Percentiles rank a stretch among this genome's conserved stretches.
Conservation (phyloP, 2,888 invertebrate genomes). For the Meteorus colon region DNA sequence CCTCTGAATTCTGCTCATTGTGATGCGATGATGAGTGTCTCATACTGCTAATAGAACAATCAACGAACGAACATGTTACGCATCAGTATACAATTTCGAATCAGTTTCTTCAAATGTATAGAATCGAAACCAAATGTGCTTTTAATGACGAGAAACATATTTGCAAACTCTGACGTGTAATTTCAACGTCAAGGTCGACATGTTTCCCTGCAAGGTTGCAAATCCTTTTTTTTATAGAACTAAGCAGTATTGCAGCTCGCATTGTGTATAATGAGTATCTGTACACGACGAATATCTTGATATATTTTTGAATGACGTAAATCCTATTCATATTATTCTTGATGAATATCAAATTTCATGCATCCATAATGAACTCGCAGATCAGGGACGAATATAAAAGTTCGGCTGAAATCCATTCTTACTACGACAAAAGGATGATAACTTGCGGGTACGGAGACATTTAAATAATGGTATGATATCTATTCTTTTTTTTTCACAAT, state of each 20-base stretch:
- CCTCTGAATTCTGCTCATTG: not conserved
- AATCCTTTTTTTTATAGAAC: constrained; percentile 33
- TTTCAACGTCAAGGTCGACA: constrained; percentile 46
- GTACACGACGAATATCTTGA: not conserved
- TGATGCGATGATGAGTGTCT: not conserved
- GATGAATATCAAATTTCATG: not conserved
- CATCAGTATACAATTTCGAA: not conserved
- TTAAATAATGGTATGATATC: not conserved
- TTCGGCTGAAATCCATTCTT: not conserved
- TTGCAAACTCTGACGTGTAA: not conserved
- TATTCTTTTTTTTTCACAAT: not conserved
- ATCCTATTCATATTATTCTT: not conserved
- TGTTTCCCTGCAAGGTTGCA: constrained; percentile 44
- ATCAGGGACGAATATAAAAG: not conserved
- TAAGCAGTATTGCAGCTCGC: constrained; percentile 22
- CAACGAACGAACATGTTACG: not conserved
- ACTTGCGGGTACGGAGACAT: not conserved
- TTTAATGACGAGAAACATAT: not conserved
- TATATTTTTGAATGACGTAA: not conserved
- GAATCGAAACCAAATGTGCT: not conserved
- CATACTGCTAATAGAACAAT: not conserved
- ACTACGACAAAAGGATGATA: not conserved
- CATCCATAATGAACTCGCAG: not conserved
- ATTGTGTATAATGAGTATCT: not conserved
- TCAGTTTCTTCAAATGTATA: not conserved